A percentile compares a stretch with the other conserved stretches of the same genome.
Evolutionary conservation across 2,113 vertebrate genomes (phyloP).

Genomic region (Clarias gariepinus): DNA sequence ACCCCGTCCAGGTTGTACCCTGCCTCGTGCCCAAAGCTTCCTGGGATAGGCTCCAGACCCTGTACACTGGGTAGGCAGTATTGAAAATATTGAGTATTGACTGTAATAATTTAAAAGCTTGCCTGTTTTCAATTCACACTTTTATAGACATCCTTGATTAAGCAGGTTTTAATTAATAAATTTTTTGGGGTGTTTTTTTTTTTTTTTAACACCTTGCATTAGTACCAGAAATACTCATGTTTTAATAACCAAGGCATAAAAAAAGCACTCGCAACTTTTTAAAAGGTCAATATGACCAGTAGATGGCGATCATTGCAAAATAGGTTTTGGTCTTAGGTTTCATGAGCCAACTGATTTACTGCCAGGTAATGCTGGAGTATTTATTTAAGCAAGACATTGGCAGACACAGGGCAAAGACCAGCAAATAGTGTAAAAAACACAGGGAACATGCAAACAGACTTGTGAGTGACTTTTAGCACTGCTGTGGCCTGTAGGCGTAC

Average conservation of each 20-base stretch:
- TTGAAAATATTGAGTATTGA: too few species aligned
- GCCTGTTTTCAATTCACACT: neutral
- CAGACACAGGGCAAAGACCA: slow-evolving; percentile 27
- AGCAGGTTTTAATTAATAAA: neutral
- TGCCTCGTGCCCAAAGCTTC: too few species aligned
- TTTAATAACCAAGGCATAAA: neutral
- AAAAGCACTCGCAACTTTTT: neutral
- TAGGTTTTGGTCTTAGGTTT: slow-evolving; percentile 5
- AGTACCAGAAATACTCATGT: neutral
- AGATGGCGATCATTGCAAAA: slow-evolving; percentile 69
- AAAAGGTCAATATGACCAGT: slow-evolving; percentile 49
- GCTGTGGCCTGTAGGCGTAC: neutral
- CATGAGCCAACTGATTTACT: slow-evolving; percentile 7
- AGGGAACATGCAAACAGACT: neutral
- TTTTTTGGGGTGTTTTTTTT: too few species aligned
- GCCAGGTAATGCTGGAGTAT: slow-evolving; percentile 27
- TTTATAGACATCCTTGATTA: neutral
- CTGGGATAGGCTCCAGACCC: too few species aligned
- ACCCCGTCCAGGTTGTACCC: too few species aligned
- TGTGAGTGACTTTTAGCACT: neutral
- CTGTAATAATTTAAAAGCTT: too few species aligned
- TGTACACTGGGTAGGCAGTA: too few species aligned
- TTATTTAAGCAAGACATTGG: slow-evolving; percentile 39
- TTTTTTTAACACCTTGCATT: neutral
- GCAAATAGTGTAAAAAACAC: slow-evolving; percentile 39